A percentile compares a stretch with the other conserved stretches of the same genome.
Conservation (phyloP, 2,888 invertebrate species). For the Mimumesa dahlbomi region DNA sequence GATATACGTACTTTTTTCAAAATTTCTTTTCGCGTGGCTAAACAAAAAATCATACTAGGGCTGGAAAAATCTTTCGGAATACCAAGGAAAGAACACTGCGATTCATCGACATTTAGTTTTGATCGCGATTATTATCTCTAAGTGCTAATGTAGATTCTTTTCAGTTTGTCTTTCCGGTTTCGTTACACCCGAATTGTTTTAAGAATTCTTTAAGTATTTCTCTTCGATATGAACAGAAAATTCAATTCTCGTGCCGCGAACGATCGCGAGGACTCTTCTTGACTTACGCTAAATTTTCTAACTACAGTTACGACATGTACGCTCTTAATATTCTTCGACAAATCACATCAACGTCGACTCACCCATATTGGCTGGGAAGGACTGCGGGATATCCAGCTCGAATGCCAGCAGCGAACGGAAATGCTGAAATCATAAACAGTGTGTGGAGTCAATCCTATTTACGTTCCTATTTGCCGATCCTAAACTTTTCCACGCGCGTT, state of each 20-base stretch:
- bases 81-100: too few species aligned
- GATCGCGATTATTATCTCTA: too few species aligned
- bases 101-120: too few species aligned
- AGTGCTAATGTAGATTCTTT: too few species aligned
- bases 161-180: too few species aligned
- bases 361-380: slow-evolving; percentile 92
- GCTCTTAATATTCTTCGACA: slow-evolving; percentile 49
- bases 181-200: too few species aligned
- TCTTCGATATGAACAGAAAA: too few species aligned
- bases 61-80: background rate
- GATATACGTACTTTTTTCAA: too few species aligned
- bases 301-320: slow-evolving; percentile 56
- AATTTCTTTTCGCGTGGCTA: too few species aligned
- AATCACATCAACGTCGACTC: slow-evolving; percentile 81
- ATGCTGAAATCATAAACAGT: slow-evolving; percentile 82
- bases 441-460: slow-evolving; percentile 51
- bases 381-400: slow-evolving; percentile 90
- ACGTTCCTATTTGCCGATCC: slow-evolving; percentile 46
- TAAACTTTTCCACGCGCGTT: slow-evolving; percentile 32
- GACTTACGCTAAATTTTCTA: slow-evolving; percentile 34
- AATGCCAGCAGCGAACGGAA: slow-evolving; percentile 88
- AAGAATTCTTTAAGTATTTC: too few species aligned
- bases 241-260: slow-evolving; percentile 8
- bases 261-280: slow-evolving; percentile 41
- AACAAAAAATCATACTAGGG: background rate